These are phyloP conservation scores for Thermophis baileyi DNA, from an alignment of 2,113 vertebrate genomes.

Conservation along the genomic window DNA sequence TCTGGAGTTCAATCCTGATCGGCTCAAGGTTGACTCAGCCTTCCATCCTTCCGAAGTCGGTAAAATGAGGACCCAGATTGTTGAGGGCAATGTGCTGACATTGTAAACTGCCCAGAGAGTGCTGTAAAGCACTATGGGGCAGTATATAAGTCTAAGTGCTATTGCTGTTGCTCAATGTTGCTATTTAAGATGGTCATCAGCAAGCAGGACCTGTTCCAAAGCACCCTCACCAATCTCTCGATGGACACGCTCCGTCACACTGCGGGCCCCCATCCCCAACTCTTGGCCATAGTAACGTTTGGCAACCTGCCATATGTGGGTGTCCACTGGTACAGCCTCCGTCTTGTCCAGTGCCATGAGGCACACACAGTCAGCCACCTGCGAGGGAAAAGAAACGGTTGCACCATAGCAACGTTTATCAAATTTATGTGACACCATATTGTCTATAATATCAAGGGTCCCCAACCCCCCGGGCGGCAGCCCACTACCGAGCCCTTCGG, in stretches of 20 bases:
- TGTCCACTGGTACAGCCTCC: slow-evolving; percentile 88
- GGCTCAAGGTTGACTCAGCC: neutral
- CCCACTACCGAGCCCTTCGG: neutral
- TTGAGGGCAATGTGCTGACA: neutral
- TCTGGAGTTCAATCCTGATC: neutral
- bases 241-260: slow-evolving; percentile 78
- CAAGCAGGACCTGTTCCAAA: neutral
- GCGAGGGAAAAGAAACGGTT: neutral
- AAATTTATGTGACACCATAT: neutral
- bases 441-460: neutral
- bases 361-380: slow-evolving; percentile 97
- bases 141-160: neutral
- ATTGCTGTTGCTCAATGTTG: neutral
- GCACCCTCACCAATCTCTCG: slow-evolving; percentile 81
- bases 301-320: slow-evolving; percentile 92
- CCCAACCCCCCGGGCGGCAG: neutral
- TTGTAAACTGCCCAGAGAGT: neutral
- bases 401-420: neutral
- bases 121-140: neutral
- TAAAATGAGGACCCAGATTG: neutral
- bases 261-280: slow-evolving; percentile 65
- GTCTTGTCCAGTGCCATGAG: slow-evolving; percentile 91
- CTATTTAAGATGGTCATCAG: neutral
- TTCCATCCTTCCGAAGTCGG: neutral
- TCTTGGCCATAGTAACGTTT: slow-evolving; percentile 78